Evolutionary conservation across 2,888 invertebrate genomes (phyloP), one percentile per base, ranked within the genome.

Genomic region (Nymphalis c-album): DNA sequence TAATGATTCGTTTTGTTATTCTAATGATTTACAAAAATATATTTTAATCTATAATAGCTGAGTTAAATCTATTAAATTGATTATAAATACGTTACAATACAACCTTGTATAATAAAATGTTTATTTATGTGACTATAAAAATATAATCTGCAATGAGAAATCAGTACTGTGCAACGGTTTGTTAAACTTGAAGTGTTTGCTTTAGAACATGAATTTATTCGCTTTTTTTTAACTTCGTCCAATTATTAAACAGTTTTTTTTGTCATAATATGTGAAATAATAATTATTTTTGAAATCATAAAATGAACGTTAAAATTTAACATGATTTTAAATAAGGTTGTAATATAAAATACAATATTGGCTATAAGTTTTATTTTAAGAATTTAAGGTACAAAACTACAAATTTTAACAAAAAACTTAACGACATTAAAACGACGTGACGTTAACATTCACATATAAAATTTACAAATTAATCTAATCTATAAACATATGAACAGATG

Each of bases 101-200:
- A 17, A 31, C 55, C 7, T 31, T 22, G n/a, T 45, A 50, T 26
- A 58, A 31, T 55, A 60, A 48, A 58, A 60, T 60, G 46, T 60
- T 65, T 64, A 64, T 64, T 64, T 64, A 58, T 64, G 35, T 60
- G 35, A 53, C 47, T 46, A 53, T 65, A 65, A 60, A 64, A 55
- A 60, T 40, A 46, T 65, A 65, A 65, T 65, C 65, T 63, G 48
- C 31, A 61, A 46, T 64, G 60, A 47, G 60, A 60, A 47, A 63
- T 68, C 68, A 47, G 63, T 47, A 57, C 61, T 59, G 20, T 45
- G 65, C 63, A 69, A 65, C 63, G 65, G 69, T 62, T 69, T 63
- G 65, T 63, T 62, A 35, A 65, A 46, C 59, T 47, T 48, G 16
- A 59, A 60, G 59, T 48, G 55, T 60, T 60, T 63, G 59, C 31